Evolutionary conservation across 2,888 invertebrate species (phyloP), one percentile per base, ranked within the genome.

Genomic region (Allolobophora icterica): DNA sequence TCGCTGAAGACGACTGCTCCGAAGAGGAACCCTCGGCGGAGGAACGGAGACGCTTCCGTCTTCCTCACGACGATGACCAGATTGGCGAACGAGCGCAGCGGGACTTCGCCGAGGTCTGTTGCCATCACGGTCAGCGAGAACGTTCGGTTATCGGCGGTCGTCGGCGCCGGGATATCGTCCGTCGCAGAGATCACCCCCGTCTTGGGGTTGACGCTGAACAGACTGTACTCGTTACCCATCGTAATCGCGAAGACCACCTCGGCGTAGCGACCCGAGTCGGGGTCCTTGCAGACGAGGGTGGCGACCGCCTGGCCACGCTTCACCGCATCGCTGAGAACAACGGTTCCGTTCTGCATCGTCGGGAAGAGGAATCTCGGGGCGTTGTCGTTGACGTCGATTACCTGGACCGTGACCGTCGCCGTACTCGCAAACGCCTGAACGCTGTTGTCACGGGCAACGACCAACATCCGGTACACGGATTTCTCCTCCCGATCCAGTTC

Each of bases 361-460:
- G 91, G 91, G 35, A 87, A 90, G 45, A 91, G 38, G 52, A 91
- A 93, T 35, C 92, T 91, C 42, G 94, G 94, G 8, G 92, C 91
- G 91, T 93, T 93, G 91, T 94, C 94, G 91, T 92, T 92, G 71
- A 91, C 92, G 90, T 92, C 92, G 4, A 91, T 91, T 11, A 92
- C 91, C 45, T 90, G 89, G 21, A 92, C 91, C 58, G 91, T 89
- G 87, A 92, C 92, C 40, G 91, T 91, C 21, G 92, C 89, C 17
- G 92, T 92, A 19, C 91, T 91, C 17, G 91, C 91, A 83, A 92
- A 90, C 5, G 91, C 89, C n/a, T 91, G 91, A 17, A 45, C 58
- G 84, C 91, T 91, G 38, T 90, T 89, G n/a, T 91, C 91, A 24
- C 91, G 87, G 21, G 91, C 91, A 13, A 92, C 89, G 5, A 92